Percentiles rank a stretch among this genome's conserved stretches.
Evolutionary conservation across 2,888 invertebrate species (phyloP).

Genomic region (Panzeria rudis): DNA sequence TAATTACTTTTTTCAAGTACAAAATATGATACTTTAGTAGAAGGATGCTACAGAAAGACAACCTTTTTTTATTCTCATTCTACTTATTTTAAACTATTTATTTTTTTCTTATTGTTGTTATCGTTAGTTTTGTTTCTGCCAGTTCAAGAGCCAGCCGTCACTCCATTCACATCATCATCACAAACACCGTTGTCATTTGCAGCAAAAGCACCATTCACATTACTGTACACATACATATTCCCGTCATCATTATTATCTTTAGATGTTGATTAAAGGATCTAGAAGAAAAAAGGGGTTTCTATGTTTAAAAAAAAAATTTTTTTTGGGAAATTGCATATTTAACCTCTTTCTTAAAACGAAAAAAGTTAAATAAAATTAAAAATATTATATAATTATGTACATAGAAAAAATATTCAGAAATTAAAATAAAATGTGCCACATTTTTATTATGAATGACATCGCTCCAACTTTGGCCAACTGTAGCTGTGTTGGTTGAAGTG

Average conservation of each 20-base stretch:
- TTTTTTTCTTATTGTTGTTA: conserved; percentile 30
- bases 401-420: conserved; percentile 46
- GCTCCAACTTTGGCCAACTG: conserved; percentile 20
- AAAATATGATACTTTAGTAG: conserved; percentile 69
- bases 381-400: conserved; percentile 1
- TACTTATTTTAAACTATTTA: conserved; percentile 43
- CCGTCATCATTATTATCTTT: conserved; percentile 16
- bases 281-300: conserved; percentile 42
- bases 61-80: conserved; percentile 31
- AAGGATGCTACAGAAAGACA: conserved; percentile 56
- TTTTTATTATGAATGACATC: conserved; percentile 70
- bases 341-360: conserved; percentile 46
- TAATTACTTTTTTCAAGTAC: conserved; percentile 79
- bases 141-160: conserved; percentile 69
- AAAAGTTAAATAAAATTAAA: conserved; percentile 20
- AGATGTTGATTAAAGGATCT: conserved; percentile 47
- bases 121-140: conserved; percentile 61
- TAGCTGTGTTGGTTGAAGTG: conserved; percentile 45
- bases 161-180: conserved; percentile 68
- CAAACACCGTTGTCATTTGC: conserved; percentile 48
- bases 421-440: conserved; percentile 72
- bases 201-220: conserved; percentile 35
- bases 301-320: conserved; percentile 11
- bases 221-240: conserved; percentile 14
- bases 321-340: conserved; percentile 67